phyloP scores from a whole-genome alignment of 2,888 invertebrate genomes.

The Zygogramma bicolorata region DNA sequence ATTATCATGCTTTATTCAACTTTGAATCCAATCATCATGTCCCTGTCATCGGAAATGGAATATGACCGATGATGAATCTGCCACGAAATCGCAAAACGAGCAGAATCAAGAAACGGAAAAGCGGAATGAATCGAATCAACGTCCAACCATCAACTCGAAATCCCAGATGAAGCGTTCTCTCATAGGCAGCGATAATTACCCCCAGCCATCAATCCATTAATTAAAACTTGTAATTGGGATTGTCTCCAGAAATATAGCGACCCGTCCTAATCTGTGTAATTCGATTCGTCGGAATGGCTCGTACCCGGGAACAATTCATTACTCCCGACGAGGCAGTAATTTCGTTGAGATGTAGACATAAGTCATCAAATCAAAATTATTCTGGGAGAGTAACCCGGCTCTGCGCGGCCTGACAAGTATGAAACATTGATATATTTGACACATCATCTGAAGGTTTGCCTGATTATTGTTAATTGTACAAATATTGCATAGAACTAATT shows the following conservation, averaged over 20 bases:
- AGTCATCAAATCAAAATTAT: neutral
- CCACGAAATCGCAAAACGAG: neutral
- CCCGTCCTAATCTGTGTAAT: conserved; percentile 14
- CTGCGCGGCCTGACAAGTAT: no score
- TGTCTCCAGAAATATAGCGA: conserved; percentile 47
- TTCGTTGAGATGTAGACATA: neutral
- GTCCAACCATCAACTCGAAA: conserved; percentile 1
- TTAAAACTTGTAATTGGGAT: conserved; percentile 54
- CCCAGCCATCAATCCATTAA: conserved; percentile 56
- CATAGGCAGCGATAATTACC: conserved; percentile 50
- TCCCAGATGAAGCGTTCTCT: conserved; percentile 36
- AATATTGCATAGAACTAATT: no score
- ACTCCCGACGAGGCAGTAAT: neutral
- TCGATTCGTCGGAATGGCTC: neutral
- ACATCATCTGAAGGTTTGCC: no score
- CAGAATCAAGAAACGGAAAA: neutral
- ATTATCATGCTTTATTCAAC: no score
- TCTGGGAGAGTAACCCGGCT: neutral
- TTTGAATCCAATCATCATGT: no score
- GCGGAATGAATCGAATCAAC: neutral
- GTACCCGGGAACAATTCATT: neutral
- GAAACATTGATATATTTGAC: neutral
- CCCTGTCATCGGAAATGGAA: no score
- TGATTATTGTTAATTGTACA: no score
- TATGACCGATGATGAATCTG: no score